Evolutionary conservation across 2,888 invertebrate genomes (phyloP), one percentile per base, ranked within the genome.

Genomic region (Hydrotaea cyrtoneurina): DNA sequence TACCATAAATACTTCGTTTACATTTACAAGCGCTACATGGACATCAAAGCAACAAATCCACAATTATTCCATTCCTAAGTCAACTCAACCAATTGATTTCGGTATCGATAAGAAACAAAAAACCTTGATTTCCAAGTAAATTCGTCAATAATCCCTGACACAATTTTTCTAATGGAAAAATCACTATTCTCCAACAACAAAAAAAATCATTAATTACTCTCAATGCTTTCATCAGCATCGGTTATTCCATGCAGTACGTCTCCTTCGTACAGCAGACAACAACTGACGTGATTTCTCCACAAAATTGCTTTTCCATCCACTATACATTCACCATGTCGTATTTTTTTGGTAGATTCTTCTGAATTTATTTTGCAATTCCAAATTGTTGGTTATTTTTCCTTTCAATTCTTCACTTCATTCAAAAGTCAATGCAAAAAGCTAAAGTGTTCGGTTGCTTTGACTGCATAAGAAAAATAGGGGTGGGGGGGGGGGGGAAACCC

Each of bases 361-460:
- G 55, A 55, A 55, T 53, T 71, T 50, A 26, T 36, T 39, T 55
- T 73, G 36, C 39, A 36, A 36, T 55, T 57, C 55, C 23, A 55
- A 55, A 21, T 21, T 53, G n/a, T 26, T 17, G 19, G 50, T 72
- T 8, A 13, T 36, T 36, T 71, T 46, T 71, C 15, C 17, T 15
- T 46, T 8, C 15, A 11, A 50, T n/a, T 17, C 39, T 31, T 31
- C 39, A n/a, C 19, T 55, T 73, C 57, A 39, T 39, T 21, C 57
- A 57, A 73, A 57, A 55, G 73, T 57, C 73, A 73, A 71, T 26
- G 23, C n/a, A 46, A 21, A 23, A 46, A 50, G 26, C 50, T 26
- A 23, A 57, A 57, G 36, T 73, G 23, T 71, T 53, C 19, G 46
- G 43, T 43, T 43, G 19, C 15, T 17, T n/a, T 66, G 66, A 39